phyloP scores from a whole-genome alignment of 2,797 vertebrate genomes.

The Sebastes ruberrimus region DNA sequence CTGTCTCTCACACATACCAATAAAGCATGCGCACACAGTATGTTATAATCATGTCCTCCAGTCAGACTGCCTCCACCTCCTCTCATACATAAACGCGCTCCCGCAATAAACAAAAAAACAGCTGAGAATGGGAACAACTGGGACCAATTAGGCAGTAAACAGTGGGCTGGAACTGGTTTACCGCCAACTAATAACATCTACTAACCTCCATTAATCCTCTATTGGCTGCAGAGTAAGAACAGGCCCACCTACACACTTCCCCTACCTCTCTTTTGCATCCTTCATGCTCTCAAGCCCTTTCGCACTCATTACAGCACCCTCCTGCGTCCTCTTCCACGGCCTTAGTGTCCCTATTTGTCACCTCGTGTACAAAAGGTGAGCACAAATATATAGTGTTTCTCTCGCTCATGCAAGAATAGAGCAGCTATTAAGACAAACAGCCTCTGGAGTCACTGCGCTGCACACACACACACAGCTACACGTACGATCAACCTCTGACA shows the following conservation, averaged over 20 bases:
- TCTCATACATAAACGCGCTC: slow-evolving; percentile 15
- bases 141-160: slow-evolving; percentile 72
- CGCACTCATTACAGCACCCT: neutral
- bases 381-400: neutral
- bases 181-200: slow-evolving; percentile 56
- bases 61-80: slow-evolving; percentile 21
- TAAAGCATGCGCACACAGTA: neutral
- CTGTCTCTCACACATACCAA: slow-evolving; percentile 19
- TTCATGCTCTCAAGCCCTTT: slow-evolving; percentile 11
- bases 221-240: slow-evolving; percentile 2
- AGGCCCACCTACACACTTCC: slow-evolving; percentile 25
- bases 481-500: slow-evolving; percentile 40
- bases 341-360: neutral
- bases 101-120: slow-evolving; percentile 59
- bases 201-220: slow-evolving; percentile 53
- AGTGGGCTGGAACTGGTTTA: slow-evolving; percentile 61
- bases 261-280: neutral
- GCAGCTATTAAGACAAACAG: neutral
- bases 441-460: neutral
- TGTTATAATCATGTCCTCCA: slow-evolving; percentile 30
- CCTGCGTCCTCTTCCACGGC: neutral
- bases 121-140: slow-evolving; percentile 58
- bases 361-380: neutral
- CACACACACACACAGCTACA: neutral
- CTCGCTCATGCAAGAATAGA: neutral